phyloP scores from a whole-genome alignment of 2,888 invertebrate species.

The Dysmachus trigonus region DNA sequence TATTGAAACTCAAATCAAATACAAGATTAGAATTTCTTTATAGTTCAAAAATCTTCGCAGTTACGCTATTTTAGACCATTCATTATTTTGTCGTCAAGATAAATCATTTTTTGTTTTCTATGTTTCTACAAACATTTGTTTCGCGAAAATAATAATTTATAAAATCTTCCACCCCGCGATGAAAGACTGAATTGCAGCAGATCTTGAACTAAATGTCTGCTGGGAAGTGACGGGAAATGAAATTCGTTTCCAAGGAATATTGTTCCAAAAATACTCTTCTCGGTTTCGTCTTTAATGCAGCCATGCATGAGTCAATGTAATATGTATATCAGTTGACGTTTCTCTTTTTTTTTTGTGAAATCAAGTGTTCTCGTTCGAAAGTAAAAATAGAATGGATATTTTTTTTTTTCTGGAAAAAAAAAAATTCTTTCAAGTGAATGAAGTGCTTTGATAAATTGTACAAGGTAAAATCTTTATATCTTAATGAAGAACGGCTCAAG shows the following conservation, averaged over 20 bases:
- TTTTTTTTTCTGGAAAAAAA: slow-evolving; percentile 14
- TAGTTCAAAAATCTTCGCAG: not conserved
- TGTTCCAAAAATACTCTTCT: not conserved
- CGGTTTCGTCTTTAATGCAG: not conserved
- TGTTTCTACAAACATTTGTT: not conserved
- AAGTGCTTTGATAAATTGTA: not conserved
- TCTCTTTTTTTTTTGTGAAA: too few relatives aligned
- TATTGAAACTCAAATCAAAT: not conserved
- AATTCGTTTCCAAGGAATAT: not conserved
- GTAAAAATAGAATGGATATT: slow-evolving; percentile 2
- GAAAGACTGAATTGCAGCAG: not conserved
- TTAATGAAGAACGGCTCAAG: not conserved
- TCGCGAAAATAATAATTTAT: not conserved
- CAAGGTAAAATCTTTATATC: not conserved
- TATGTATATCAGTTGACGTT: not conserved
- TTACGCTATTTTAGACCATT: not conserved
- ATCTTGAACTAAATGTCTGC: not conserved
- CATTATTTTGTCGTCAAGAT: not conserved
- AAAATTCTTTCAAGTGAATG: not conserved
- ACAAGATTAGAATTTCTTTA: not conserved
- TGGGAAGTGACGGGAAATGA: not conserved
- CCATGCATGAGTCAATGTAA: not conserved
- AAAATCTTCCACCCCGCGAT: not conserved
- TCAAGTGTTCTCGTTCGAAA: not conserved
- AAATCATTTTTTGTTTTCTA: not conserved